Evolutionary conservation across 1,140 invertebrate genomes (phyloP).

Genomic region (Drosophila rufa): DNA sequence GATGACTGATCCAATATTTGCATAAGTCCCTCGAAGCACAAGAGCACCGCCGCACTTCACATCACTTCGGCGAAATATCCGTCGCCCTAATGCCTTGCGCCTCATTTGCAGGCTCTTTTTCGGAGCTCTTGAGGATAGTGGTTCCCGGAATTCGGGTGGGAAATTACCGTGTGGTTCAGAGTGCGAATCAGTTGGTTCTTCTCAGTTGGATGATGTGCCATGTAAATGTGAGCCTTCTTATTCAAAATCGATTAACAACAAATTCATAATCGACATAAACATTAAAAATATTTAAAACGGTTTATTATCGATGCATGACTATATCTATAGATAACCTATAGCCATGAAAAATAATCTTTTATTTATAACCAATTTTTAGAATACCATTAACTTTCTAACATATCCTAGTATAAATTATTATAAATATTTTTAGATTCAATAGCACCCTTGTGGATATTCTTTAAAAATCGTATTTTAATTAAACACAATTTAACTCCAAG

Average conservation of each 20-base stretch:
- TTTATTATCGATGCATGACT: too few relatives aligned
- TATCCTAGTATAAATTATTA: too few relatives aligned
- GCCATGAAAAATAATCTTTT: too few relatives aligned
- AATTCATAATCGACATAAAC: neutral
- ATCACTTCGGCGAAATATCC: slow-evolving; percentile 53
- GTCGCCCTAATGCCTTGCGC: slow-evolving; percentile 46
- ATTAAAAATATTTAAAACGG: neutral
- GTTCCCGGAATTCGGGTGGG: neutral
- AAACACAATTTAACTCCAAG: neutral
- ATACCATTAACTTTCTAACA: too few relatives aligned
- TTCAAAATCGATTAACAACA: neutral
- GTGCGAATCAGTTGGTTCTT: neutral
- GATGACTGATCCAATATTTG: slow-evolving; percentile 74
- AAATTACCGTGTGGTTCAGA: slow-evolving; percentile 1
- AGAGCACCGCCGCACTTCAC: slow-evolving; percentile 55
- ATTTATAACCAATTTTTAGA: too few relatives aligned
- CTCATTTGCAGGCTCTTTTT: slow-evolving; percentile 30
- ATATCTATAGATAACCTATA: too few relatives aligned
- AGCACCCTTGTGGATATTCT: too few relatives aligned
- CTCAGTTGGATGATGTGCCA: neutral
- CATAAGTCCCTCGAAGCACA: slow-evolving; percentile 73
- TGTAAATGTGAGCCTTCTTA: neutral
- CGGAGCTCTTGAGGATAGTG: neutral
- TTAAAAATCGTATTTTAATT: neutral
- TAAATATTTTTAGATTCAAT: too few relatives aligned